A percentile compares a stretch with the other conserved stretches of the same genome.
These are phyloP conservation scores for Neostethus bicornis DNA, from an alignment of 2,797 vertebrate genomes.

Conservation along the genomic window DNA sequence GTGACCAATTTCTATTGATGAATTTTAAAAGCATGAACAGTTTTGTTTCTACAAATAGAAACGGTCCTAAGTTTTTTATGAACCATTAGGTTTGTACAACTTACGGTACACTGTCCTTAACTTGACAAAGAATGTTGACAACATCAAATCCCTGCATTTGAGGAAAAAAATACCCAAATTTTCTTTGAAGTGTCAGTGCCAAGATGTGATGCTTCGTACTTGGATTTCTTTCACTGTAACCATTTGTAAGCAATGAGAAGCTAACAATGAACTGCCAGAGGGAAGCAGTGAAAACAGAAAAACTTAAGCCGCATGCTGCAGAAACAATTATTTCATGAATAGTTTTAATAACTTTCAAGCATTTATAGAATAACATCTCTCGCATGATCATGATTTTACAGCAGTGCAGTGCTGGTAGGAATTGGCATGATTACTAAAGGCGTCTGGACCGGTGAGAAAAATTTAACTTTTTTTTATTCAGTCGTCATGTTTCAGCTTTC, in stretches of 20 bases:
- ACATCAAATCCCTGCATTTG: not conserved
- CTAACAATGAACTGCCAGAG: not conserved
- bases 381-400: slow-evolving; percentile 36
- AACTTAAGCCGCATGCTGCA: slow-evolving; percentile 37
- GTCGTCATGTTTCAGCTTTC: slow-evolving; percentile 83
- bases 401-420: slow-evolving; percentile 38
- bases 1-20: no score
- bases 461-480: slow-evolving; percentile 46
- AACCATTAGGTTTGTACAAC: no score
- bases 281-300: not conserved
- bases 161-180: not conserved
- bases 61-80: no score
- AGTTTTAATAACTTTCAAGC: slow-evolving; percentile 60
- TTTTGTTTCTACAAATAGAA: no score
- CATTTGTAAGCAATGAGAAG: slow-evolving; percentile 9
- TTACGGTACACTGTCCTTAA: no score
- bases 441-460: slow-evolving; percentile 5
- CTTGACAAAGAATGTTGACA: not conserved
- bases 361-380: slow-evolving; percentile 44
- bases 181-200: not conserved
- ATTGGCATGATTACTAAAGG: slow-evolving; percentile 17
- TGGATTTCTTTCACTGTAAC: not conserved
- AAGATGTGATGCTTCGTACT: slow-evolving; percentile 8
- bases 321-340: slow-evolving; percentile 30
- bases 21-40: no score